These are phyloP conservation scores for Pandemis heparana DNA, from an alignment of 2,888 invertebrate genomes.

Conservation along the genomic window DNA sequence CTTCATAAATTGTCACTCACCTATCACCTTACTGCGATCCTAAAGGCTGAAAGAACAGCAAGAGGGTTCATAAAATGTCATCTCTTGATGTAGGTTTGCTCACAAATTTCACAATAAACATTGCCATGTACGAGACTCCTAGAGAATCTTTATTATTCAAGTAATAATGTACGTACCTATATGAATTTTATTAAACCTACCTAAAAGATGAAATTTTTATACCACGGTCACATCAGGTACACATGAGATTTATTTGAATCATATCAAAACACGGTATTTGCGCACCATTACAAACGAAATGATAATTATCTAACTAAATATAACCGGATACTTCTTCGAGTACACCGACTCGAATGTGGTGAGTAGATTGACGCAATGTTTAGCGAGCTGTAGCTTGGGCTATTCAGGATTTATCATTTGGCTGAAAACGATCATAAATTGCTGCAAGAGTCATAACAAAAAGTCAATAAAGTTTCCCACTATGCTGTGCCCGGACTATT, in stretches of 20 bases:
- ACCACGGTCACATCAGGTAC: neutral
- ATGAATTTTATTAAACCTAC: neutral
- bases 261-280: neutral
- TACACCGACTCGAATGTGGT: neutral
- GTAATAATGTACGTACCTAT: neutral
- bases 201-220: neutral
- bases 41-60: neutral
- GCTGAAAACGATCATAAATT: constrained; percentile 9
- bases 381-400: neutral
- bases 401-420: neutral
- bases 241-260: neutral
- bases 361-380: neutral
- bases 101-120: neutral
- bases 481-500: constrained; percentile 17
- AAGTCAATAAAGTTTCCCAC: neutral
- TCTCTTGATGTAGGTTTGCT: constrained; percentile 1
- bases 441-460: constrained; percentile 20
- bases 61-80: neutral
- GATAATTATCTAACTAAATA: neutral
- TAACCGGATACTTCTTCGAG: neutral
- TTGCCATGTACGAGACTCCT: neutral
- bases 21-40: neutral
- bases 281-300: neutral
- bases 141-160: constrained; percentile 1
- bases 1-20: constrained; percentile 10